A percentile compares a stretch with the other conserved stretches of the same genome.
These are phyloP conservation scores for Panagrolaimus sp. DNA, from an alignment of 1,140 invertebrate genomes.

Conservation along the genomic window DNA sequence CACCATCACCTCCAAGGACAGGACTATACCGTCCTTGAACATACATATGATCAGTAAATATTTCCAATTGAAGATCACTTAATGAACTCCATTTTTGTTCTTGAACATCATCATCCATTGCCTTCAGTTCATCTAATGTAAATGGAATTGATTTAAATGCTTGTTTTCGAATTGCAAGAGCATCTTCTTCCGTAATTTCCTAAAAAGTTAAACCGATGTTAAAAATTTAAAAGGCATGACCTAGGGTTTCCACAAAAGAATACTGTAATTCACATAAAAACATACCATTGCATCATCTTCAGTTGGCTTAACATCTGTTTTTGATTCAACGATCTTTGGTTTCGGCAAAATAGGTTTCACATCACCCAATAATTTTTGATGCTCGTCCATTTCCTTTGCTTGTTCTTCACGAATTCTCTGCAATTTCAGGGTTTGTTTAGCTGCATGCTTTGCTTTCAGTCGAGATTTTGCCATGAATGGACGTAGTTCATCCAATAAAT, in stretches of 20 bases:
- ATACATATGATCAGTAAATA: constrained; percentile 67
- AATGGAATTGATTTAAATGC: constrained; percentile 28
- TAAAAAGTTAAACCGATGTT: background rate
- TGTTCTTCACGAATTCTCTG: constrained; percentile 78
- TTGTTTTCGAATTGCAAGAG: background rate
- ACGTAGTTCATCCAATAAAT: constrained; percentile 81
- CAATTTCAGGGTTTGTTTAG: constrained; percentile 81
- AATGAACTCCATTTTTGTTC: constrained; percentile 53
- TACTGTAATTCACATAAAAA: constrained; percentile 9
- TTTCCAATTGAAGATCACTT: constrained; percentile 46
- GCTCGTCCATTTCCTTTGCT: constrained; percentile 32
- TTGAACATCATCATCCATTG: constrained; percentile 53
- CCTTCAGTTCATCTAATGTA: constrained; percentile 40
- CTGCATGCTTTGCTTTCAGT: constrained; percentile 82
- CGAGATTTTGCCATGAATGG: constrained; percentile 88
- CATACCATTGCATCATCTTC: constrained; percentile 2
- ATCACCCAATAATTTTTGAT: constrained; percentile 29
- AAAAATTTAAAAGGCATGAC: too few relatives aligned
- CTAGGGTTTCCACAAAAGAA: too few relatives aligned
- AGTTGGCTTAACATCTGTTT: background rate
- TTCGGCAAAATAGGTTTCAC: constrained; percentile 5
- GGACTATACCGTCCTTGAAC: constrained; percentile 78
- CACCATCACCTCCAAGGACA: constrained; percentile 66
- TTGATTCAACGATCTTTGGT: background rate
- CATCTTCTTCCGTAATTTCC: background rate